Evolutionary conservation across 2,888 invertebrate species (phyloP).

Genomic region (Plebejus argus): DNA sequence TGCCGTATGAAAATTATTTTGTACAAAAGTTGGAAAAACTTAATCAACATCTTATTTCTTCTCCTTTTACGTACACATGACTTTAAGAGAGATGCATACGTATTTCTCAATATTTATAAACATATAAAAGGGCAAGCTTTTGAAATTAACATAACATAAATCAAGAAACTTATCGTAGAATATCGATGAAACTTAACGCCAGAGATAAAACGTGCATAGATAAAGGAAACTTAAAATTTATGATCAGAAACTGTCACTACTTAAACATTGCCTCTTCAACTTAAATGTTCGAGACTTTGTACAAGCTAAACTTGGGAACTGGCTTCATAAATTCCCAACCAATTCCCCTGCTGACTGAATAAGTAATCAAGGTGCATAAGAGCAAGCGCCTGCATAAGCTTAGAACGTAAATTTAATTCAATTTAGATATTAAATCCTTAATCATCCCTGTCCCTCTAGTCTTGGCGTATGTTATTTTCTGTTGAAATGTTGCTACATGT

Average conservation of each 20-base stretch:
- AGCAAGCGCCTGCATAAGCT: conserved; percentile 52
- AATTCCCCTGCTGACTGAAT: conserved; percentile 48
- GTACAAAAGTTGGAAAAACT: not conserved
- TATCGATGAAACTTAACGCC: not conserved
- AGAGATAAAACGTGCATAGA: not conserved
- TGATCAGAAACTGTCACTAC: conserved; percentile 23
- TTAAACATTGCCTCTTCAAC: conserved; percentile 30
- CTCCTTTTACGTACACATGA: not conserved
- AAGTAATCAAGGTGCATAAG: conserved; percentile 51
- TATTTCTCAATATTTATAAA: not conserved
- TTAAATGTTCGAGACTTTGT: conserved; percentile 28
- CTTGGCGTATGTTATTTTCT: not conserved
- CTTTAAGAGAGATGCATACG: not conserved
- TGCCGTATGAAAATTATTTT: too few species aligned
- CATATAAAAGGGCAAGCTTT: too few species aligned
- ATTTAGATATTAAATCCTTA: conserved; percentile 27
- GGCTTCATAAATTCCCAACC: conserved; percentile 43
- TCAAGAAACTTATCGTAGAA: not conserved
- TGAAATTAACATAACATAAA: not conserved
- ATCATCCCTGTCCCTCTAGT: conserved; percentile 8
- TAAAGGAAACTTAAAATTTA: conserved; percentile 22
- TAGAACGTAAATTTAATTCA: conserved; percentile 34
- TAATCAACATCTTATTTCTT: not conserved
- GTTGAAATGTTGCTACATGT: not conserved
- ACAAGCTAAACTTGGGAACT: conserved; percentile 36